Base-by-base conservation (phyloP, 2,888 invertebrate genomes). In the Andrena flavipes region DNA sequence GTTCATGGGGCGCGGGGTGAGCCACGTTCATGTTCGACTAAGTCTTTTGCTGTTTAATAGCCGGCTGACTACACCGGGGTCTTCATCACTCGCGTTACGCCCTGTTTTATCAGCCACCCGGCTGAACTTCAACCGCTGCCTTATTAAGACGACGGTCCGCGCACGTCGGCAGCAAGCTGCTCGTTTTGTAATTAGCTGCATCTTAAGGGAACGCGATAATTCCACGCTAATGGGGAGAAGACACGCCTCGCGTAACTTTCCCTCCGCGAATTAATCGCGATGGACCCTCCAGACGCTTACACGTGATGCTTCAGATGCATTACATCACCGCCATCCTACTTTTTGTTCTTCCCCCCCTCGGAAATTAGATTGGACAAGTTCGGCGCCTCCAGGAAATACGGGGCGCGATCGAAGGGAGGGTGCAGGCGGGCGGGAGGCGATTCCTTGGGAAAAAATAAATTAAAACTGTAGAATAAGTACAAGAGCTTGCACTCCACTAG, bases 1-100 rank as follows among this genome's bases (percentile, higher is more conserved):
- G 67, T 73, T 51, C 63, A 48, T 16, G 29, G 71, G 74, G 68
- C 33, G 51, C 56, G 49, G 51, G 77, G 63, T 42, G 51, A 69
- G 70, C 67, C 68, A 72, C 63, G 64, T 54, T 64, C 76, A 56
- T 69, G 76, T 49, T 56, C 63, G 63, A 59, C 59, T 56, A 54
- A 80, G 82, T 76, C 82, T 72, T 83, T 77, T 23, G 51, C 74
- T 35, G 63, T 71, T 63, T 71, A 84, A 75, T 60, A 68, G 56
- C 56, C 73, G 72, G 83, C 64, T 71, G 54, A 71, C 48, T 75
- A 68, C 67, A 49, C 77, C n/a, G n/a, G 59, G 60, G 59, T 78
- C 83, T 77, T 83, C 78, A 83, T 82, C 70, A 72, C 63, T 59
- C 59, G 63, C 23, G 62, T 72, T 33, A 20, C 67, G 51, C 35